These are phyloP conservation scores for Platalea minor DNA, from an alignment of 2,797 vertebrate genomes.

Conservation along the genomic window DNA sequence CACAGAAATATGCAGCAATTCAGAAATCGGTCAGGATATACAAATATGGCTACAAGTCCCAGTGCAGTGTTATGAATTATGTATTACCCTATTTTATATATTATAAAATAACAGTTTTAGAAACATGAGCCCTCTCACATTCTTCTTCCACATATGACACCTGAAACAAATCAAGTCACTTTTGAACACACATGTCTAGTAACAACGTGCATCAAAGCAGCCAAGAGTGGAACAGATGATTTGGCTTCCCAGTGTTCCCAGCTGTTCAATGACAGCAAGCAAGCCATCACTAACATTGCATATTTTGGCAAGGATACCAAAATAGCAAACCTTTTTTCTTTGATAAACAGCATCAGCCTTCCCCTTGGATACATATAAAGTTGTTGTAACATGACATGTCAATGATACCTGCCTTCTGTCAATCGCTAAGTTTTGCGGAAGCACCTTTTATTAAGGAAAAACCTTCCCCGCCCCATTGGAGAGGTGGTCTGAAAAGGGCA, in stretches of 20 bases:
- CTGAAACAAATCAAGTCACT: neutral
- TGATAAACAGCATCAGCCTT: neutral
- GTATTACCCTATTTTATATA: neutral
- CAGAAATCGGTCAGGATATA: neutral
- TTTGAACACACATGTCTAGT: neutral
- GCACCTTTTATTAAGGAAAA: neutral
- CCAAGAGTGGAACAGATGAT: neutral
- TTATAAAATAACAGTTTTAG: neutral
- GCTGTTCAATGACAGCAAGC: neutral
- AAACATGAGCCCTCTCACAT: neutral
- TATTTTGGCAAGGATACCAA: neutral
- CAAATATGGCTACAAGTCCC: neutral
- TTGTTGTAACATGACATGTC: neutral
- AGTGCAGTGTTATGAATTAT: neutral
- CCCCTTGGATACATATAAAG: neutral
- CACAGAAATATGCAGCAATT: neutral
- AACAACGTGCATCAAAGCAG: neutral
- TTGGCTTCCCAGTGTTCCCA: neutral
- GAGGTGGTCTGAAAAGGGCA: neutral
- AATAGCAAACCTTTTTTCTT: neutral
- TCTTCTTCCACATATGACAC: neutral
- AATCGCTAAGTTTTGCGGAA: neutral
- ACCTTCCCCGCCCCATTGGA: neutral
- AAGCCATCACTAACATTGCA: neutral
- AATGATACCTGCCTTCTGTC: rapidly evolving